Base-by-base conservation (phyloP, 2,888 invertebrate species). In the Plebejus anna region DNA sequence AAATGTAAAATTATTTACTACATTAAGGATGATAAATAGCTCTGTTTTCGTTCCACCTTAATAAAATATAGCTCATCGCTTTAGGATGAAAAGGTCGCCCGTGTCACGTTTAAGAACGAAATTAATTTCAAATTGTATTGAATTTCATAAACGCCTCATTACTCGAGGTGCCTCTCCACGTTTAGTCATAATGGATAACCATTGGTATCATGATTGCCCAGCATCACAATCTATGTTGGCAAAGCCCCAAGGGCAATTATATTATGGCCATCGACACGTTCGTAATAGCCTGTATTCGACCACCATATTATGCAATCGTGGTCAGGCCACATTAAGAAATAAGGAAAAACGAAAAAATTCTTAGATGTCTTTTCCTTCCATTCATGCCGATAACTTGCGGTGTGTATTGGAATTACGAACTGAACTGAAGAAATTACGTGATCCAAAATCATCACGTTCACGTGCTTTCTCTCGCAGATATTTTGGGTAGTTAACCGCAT, bases 1-100 rank as follows among this genome's bases (percentile, higher is more conserved):
- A 72, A 13, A 51, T 32, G 32, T 73, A 51, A 32, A 55, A 66
- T 66, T 32, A 13, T 32, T 66, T 72, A 11, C 22, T 72, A 13
- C 32, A 55, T 73, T 28, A 16, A 55, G 55, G 32, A 73, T 73
- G 73, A 73, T 55, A 73, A 73, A 73, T 73, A 16, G 73, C 32
- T 11, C 73, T 51, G 5, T 32, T 73, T 73, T 55, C 66, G 32
- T 66, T 66, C 28, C 72, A 51, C 51, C 28, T 72, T 28, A 28
- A 72, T 72, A 72, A 28, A 71, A 71, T 28, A 72, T 72, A 51
- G 72, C 47, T 42, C 42, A 42, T 71, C 22, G 72, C 72, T 72
- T 22, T 51, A 11, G 51, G 47, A 47, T 51, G 38, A 11, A 51
- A 42, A 47, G 47, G 28, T 51, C 28, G 47, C 47, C 72, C 72